phyloP scores from a whole-genome alignment of 2,797 vertebrate species.

The Stomatorhinus walkeri region DNA sequence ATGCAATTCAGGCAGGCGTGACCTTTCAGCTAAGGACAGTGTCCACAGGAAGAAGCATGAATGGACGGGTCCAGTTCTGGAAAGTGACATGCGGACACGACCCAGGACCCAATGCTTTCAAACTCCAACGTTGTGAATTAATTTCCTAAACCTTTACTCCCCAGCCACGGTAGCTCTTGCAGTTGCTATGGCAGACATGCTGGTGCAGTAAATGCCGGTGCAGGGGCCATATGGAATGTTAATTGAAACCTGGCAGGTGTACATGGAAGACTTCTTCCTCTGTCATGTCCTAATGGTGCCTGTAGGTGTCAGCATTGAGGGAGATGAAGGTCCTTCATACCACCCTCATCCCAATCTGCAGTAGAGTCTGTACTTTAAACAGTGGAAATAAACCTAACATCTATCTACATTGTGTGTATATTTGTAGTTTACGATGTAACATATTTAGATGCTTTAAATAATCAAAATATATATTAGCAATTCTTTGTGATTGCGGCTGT shows the following conservation, averaged over 20 bases:
- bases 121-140: not conserved
- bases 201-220: not conserved
- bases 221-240: not conserved
- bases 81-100: not conserved
- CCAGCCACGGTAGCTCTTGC: not conserved
- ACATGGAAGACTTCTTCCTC: conserved; percentile 11
- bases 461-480: conserved; percentile 43
- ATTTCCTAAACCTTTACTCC: not conserved
- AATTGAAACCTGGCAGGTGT: not conserved
- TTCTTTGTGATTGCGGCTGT: conserved; percentile 27
- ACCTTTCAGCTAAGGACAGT: not conserved
- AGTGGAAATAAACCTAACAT: conserved; percentile 26
- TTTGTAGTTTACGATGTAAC: conserved; percentile 52
- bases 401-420: conserved; percentile 55
- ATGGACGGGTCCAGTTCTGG: not conserved
- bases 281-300: not conserved
- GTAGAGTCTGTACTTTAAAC: conserved; percentile 28
- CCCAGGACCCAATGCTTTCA: not conserved
- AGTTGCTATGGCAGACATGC: not conserved
- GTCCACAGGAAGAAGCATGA: not conserved
- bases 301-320: not conserved
- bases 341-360: conserved; percentile 12
- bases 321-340: not conserved
- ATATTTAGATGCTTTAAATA: conserved; percentile 57
- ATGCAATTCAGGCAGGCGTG: not conserved